Percentiles rank a stretch among this genome's conserved stretches.
Conservation (phyloP, 2,113 vertebrate species). For the Malurus melanocephalus region DNA sequence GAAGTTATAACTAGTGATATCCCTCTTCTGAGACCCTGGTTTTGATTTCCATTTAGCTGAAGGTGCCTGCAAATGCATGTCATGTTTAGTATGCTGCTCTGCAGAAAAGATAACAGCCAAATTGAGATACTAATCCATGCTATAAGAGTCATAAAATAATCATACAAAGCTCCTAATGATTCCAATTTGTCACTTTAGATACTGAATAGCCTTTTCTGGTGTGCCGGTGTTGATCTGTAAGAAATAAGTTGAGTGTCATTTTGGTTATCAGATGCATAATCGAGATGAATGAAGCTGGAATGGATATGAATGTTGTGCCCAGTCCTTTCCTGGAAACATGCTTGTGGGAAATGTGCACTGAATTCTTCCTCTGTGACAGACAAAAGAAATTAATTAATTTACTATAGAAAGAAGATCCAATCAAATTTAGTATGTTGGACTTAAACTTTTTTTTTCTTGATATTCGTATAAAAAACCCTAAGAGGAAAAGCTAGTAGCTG, state of each 20-base stretch:
- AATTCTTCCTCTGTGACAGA: neutral
- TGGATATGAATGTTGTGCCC: neutral
- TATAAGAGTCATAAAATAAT: neutral
- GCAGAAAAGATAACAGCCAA: neutral
- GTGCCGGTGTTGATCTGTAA: neutral
- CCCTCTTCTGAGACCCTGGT: neutral
- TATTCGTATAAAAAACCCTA: neutral
- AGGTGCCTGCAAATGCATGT: neutral
- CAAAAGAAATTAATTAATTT: neutral
- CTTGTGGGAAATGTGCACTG: neutral
- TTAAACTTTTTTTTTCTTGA: neutral
- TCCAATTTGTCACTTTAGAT: neutral
- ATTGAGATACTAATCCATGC: neutral
- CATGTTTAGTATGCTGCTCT: neutral
- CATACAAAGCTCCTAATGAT: neutral
- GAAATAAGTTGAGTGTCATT: neutral
- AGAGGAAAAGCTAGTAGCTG: neutral
- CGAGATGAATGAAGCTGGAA: neutral
- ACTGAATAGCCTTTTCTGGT: neutral
- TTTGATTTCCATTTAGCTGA: neutral
- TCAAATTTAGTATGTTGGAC: neutral
- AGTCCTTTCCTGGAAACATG: neutral
- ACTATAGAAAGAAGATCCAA: neutral
- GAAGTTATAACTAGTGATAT: neutral
- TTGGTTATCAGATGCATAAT: neutral